These are phyloP conservation scores for Coecobrya sp. DNA, from an alignment of 2,888 invertebrate genomes.

Conservation along the genomic window DNA sequence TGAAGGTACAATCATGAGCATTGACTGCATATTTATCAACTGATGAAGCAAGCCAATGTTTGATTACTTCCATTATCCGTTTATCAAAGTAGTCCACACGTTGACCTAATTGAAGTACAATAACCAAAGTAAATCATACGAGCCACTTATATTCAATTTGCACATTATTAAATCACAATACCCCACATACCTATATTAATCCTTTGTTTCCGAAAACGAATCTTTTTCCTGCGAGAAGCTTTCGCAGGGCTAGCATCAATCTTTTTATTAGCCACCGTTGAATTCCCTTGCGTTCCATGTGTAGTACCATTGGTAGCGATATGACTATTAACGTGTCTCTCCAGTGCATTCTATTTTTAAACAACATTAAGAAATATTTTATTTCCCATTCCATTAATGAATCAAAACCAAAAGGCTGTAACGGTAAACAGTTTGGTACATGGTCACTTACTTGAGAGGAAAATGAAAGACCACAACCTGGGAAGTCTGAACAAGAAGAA, in stretches of 20 bases:
- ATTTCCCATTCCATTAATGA: too few relatives aligned
- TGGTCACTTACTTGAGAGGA: constrained; percentile 87
- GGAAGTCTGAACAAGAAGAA: too few relatives aligned
- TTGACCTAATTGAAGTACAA: constrained; percentile 90
- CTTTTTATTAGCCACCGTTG: constrained; percentile 90
- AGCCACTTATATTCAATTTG: too few relatives aligned
- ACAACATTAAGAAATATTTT: neutral
- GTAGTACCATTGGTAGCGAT: constrained; percentile 90
- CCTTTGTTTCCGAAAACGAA: constrained; percentile 91
- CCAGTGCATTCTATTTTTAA: constrained; percentile 91
- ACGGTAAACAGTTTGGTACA: neutral
- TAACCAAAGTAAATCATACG: neutral
- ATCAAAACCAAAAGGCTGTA: too few relatives aligned
- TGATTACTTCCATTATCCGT: constrained; percentile 97
- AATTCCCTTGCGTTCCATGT: constrained; percentile 88
- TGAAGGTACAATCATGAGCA: constrained; percentile 84
- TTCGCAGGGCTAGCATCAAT: constrained; percentile 93
- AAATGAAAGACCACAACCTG: constrained; percentile 93
- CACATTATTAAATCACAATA: neutral
- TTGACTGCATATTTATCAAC: constrained; percentile 89
- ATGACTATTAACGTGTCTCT: constrained; percentile 97
- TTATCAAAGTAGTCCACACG: constrained; percentile 98
- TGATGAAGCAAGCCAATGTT: constrained; percentile 92
- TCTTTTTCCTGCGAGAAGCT: constrained; percentile 94
- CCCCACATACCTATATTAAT: constrained; percentile 83